Percentiles rank a stretch among this genome's conserved stretches.
phyloP scores from a whole-genome alignment of 2,888 invertebrate species.

The Dolichomitus sp. region DNA sequence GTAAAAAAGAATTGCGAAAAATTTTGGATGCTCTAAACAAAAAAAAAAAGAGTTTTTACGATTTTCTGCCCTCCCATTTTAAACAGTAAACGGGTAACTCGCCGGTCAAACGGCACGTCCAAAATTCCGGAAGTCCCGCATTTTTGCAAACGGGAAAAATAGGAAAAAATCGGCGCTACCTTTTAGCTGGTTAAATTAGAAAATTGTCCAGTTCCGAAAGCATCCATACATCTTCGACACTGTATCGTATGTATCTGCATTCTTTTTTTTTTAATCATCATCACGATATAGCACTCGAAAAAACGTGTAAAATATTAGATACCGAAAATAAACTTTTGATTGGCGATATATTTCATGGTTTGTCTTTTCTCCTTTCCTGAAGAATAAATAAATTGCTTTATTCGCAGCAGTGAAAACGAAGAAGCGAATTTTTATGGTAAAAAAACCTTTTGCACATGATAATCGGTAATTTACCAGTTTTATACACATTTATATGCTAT shows the following conservation, averaged over 20 bases:
- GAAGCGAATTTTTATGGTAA: not conserved
- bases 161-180: not conserved
- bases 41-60: not conserved
- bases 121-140: not conserved
- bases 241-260: slow-evolving; percentile 24
- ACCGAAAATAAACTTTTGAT: slow-evolving; percentile 53
- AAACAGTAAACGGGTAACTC: not conserved
- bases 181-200: slow-evolving; percentile 14
- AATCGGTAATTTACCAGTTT: not conserved
- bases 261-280: slow-evolving; percentile 8
- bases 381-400: not conserved
- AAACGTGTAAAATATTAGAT: slow-evolving; percentile 52
- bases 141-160: not conserved
- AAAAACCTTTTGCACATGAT: not conserved
- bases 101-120: not conserved
- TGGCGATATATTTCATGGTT: slow-evolving; percentile 16
- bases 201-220: slow-evolving; percentile 43
- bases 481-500: slow-evolving; percentile 8
- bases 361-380: not conserved
- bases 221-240: slow-evolving; percentile 25
- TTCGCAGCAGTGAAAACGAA: not conserved
- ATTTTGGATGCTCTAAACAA: not conserved
- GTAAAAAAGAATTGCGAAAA: too few species aligned
- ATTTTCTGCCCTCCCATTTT: not conserved
- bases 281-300: slow-evolving; percentile 45